Percentiles rank a stretch among this genome's conserved stretches.
Evolutionary conservation across 2,113 vertebrate genomes (phyloP).

Genomic region (Lanius collurio): DNA sequence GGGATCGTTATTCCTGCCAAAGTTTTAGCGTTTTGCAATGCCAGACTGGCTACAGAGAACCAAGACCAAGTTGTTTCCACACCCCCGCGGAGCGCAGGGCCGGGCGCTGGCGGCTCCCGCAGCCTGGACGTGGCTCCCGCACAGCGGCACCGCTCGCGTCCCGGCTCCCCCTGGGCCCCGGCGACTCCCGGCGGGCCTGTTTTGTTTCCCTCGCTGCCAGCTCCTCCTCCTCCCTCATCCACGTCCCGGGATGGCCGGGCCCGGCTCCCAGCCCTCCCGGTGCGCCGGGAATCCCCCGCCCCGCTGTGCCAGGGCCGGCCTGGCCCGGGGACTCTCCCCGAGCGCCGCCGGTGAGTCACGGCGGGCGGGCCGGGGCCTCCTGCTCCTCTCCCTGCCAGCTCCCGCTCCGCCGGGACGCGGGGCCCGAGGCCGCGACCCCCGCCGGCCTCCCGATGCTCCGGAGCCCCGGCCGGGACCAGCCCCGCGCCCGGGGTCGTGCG

Average conservation of each 20-base stretch:
- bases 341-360: not conserved
- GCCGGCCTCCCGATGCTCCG: not conserved
- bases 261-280: not conserved
- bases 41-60: not conserved
- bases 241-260: not conserved
- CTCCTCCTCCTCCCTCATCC: not conserved
- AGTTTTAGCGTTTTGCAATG: accelerated
- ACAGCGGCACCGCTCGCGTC: not conserved
- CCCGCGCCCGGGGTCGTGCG: not conserved
- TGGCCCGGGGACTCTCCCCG: not conserved
- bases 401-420: not conserved
- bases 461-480: not conserved
- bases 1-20: accelerated
- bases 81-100: not conserved
- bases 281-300: not conserved
- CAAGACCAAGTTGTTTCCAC: not conserved
- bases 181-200: not conserved
- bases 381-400: not conserved
- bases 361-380: not conserved
- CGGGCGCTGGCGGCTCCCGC: accelerated
- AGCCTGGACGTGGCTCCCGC: not conserved
- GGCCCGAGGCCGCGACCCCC: not conserved
- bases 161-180: not conserved
- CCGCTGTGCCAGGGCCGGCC: not conserved
- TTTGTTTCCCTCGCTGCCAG: not conserved